Conservation (phyloP, 1,140 invertebrate genomes). For the Leptinotarsa defecta region DNA sequence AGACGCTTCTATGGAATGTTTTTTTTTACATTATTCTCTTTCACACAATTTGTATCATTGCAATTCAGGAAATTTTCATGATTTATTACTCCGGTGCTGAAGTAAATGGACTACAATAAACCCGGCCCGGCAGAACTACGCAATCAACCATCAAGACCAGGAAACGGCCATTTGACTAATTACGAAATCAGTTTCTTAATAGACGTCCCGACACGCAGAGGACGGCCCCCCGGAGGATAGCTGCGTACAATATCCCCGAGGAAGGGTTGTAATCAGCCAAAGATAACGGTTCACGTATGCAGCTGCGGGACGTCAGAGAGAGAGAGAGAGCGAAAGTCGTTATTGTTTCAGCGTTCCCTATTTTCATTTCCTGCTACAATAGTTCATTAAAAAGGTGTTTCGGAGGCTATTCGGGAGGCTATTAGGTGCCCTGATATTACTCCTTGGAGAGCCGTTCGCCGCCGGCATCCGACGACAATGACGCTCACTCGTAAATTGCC, state of each 20-base stretch:
- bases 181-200: conserved; percentile 49
- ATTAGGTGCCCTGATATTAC: conserved; percentile 69
- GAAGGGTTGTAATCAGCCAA: conserved; percentile 48
- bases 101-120: no score
- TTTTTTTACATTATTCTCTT: no score
- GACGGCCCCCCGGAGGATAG: conserved; percentile 43
- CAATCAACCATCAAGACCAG: conserved; percentile 42
- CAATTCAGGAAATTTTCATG: no score
- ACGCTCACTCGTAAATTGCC: conserved; percentile 55
- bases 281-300: conserved; percentile 46
- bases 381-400: conserved; percentile 76
- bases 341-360: conserved; percentile 56
- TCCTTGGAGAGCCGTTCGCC: conserved; percentile 65
- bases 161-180: conserved; percentile 48
- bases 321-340: conserved; percentile 36
- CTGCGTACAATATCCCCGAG: conserved; percentile 37
- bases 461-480: conserved; percentile 55
- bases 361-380: conserved; percentile 69
- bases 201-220: conserved; percentile 45
- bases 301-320: conserved; percentile 27
- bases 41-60: no score
- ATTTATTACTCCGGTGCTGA: no score
- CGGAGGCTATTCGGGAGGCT: conserved; percentile 68
- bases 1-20: no score
- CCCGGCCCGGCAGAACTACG: conserved; percentile 27